Base-by-base conservation (phyloP, 2,113 vertebrate species). In the Chloebia gouldiae region DNA sequence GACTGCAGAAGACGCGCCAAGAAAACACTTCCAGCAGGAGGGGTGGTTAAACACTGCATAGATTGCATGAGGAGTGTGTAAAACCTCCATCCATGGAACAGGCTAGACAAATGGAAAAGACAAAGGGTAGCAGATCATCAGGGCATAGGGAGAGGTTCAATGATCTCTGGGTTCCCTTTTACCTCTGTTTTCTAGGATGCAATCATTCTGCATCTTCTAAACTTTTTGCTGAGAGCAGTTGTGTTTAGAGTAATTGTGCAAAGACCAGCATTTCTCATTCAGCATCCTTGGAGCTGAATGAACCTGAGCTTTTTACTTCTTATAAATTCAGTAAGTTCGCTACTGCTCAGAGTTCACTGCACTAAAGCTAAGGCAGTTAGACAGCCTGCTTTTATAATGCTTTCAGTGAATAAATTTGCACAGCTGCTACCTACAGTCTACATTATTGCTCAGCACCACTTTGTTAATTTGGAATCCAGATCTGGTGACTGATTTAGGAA, bases 381-480 rank as follows among this genome's bases (percentile, higher is more conserved):
- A 92, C 90, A 90, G 93, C 78, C 81, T 95, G 95, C 92, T 91
- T 96, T 95, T 94, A 95, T 79, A 93, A 77, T 86, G 93, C 88
- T 81, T 83, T 85, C 90, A 86, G 56, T 91, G 95, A 94, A 95
- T 91, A 92, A 82, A 93, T 93, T 94, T 94, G 94, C 93, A 96
- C 94, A 91, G 95, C 95, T 95, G 81, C 90, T 95, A 97, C 87
- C 96, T 95, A 90, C 63, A 95, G 90, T 78, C 90, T 63, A 90
- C 93, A 94, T 54, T 90, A 95, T 92, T 93, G 81, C 96, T 95
- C 95, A 83, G 96, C 75, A 93, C 90, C 94, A 96, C 93, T 96
- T 92, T 90, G 93, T 90, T 96, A 96, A 96, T 96, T 97, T 96
- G 90, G 95, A 96, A 95, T 96, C 95, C 94, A 96, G 95, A 97